A percentile compares a stretch with the other conserved stretches of the same genome.
Conservation (phyloP, 2,113 vertebrate species). For the Trematomus loennbergii region DNA sequence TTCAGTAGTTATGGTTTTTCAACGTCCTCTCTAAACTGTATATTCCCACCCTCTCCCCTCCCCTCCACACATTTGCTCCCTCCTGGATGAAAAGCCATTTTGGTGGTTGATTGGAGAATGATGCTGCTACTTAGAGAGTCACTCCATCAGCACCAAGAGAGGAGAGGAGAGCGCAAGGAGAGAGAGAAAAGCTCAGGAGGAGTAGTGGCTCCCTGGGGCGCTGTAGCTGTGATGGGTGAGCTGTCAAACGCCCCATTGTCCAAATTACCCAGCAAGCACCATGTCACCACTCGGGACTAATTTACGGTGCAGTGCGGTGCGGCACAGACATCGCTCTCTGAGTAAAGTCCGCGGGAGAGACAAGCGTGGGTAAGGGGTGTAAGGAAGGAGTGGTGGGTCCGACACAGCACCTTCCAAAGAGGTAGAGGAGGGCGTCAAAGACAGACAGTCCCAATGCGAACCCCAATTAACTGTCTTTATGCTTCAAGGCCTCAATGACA, state of each 20-base stretch:
- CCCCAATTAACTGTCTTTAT: conserved; percentile 73
- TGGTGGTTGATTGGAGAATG: conserved; percentile 85
- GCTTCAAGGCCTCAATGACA: conserved; percentile 71
- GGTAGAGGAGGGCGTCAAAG: conserved; percentile 37
- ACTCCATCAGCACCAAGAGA: conserved; percentile 80
- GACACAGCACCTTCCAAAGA: conserved; percentile 45
- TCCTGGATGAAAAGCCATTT: conserved; percentile 83
- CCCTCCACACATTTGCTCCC: conserved; percentile 21
- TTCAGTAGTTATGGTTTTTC: conserved; percentile 33
- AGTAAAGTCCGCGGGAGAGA: conserved; percentile 49
- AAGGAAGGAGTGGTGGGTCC: conserved; percentile 26
- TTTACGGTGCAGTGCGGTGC: conserved; percentile 79
- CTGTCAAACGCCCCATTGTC: conserved; percentile 91
- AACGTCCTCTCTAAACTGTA: conserved; percentile 21
- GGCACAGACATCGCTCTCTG: conserved; percentile 70
- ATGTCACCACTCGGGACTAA: conserved; percentile 87
- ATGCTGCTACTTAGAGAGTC: conserved; percentile 86
- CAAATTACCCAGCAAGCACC: conserved; percentile 86
- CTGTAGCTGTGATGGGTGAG: conserved; percentile 84
- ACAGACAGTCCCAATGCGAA: conserved; percentile 34
- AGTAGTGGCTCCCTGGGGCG: conserved; percentile 83
- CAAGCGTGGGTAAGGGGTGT: conserved; percentile 26
- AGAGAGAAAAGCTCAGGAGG: conserved; percentile 81
- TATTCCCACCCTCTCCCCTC: conserved; percentile 4
- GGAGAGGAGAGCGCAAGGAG: conserved; percentile 47